These are phyloP conservation scores for Myrmecobius fasciatus DNA, from an alignment of 2,113 vertebrate species.

Conservation along the genomic window DNA sequence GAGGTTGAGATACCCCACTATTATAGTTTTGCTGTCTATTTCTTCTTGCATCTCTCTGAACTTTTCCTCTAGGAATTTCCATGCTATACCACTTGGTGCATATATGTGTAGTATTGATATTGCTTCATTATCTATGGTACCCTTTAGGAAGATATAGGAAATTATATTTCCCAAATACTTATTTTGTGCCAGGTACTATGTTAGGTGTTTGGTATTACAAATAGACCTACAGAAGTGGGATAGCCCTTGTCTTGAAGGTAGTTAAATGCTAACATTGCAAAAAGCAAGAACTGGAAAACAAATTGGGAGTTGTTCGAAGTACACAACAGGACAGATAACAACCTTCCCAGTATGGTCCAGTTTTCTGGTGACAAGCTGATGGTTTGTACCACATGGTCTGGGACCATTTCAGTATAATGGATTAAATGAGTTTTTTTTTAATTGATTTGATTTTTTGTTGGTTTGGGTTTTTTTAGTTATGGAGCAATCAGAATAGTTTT, in stretches of 20 bases:
- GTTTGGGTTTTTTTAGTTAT: not conserved
- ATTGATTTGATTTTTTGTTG: too few species aligned
- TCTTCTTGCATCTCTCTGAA: too few species aligned
- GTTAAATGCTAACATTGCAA: not conserved
- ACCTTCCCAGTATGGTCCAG: not conserved
- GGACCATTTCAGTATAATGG: not conserved
- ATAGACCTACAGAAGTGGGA: not conserved
- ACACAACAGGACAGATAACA: not conserved
- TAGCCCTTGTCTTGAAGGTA: not conserved
- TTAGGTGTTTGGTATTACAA: not conserved
- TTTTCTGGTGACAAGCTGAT: not conserved
- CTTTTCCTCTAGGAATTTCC: too few species aligned
- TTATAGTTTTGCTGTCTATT: too few species aligned
- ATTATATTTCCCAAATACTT: not conserved
- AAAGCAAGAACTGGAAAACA: not conserved
- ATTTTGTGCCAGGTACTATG: not conserved
- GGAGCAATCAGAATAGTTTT: not conserved
- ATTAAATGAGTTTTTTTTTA: too few species aligned
- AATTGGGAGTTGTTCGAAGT: not conserved
- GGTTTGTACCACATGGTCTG: not conserved
- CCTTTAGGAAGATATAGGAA: too few species aligned
- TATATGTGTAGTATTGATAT: too few species aligned
- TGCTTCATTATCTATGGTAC: too few species aligned
- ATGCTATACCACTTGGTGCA: too few species aligned
- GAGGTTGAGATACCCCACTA: too few species aligned